Evolutionary conservation across 1,140 invertebrate genomes (phyloP), one percentile per base, ranked within the genome.

Genomic region (Drosophila truncata): DNA sequence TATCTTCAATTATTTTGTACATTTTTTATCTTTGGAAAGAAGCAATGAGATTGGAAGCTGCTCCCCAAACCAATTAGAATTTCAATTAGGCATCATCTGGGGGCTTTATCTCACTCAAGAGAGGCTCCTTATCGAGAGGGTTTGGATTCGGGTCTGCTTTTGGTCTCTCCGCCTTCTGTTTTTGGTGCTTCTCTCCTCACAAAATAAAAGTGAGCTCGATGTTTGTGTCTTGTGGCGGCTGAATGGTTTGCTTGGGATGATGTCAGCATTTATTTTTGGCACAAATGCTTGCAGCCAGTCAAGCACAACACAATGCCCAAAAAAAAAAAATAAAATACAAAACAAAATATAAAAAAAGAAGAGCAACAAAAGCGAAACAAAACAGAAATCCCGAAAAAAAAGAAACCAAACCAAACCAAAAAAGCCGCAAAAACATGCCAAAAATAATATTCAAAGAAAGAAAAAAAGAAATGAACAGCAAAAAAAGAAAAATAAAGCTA

Each of bases 251-350:
- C 31, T 27, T 41, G 11, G 71, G 78, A 85, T 88, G 85, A 88
- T 88, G 85, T 88, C 85, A 88, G 85, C 85, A 47, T 85, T 82
- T 88, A 88, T 88, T 88, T 88, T 90, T 90, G 85, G 86, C 82
- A 60, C 71, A 82, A 71, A 77, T 65, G 74, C 75, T 77, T 70
- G 74, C 75, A 78, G 73, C 55, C 75, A 78, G 35, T 11, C 67
- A 54, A 73, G 44, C 80, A 61, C 66, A 58, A 62, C 78, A 75
- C 65, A 83, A 66, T 62, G 47, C 64, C 67, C 70, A 86, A 65
- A 65, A 29, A 59, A 64, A 20, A n/a, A 50, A 23, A 42, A 57
- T 11, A 33, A 33, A 33, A 27, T 33, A 42, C 69, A 85, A 64
- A 64, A 23, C 37, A 59, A 49, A 62, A 16, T 23, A 58, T 20